These are phyloP conservation scores for Heptranchias perlo DNA, from an alignment of 2,113 vertebrate species.

Conservation along the genomic window DNA sequence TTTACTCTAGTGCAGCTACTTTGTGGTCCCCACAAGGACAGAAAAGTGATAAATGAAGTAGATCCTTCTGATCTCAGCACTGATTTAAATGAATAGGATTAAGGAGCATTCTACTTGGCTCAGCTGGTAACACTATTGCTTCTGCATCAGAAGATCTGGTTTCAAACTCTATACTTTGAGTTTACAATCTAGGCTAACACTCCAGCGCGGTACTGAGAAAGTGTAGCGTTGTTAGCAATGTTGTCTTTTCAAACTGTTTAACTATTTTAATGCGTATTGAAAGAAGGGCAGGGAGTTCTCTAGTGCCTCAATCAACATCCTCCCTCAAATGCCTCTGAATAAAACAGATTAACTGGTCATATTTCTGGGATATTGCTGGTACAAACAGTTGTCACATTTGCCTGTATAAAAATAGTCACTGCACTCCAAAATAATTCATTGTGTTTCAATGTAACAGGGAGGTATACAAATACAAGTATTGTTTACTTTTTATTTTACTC, in stretches of 20 bases:
- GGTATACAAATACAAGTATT: background rate
- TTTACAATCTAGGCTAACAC: background rate
- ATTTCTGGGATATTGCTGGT: background rate
- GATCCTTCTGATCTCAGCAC: background rate
- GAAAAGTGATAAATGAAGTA: background rate
- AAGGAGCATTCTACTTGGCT: background rate
- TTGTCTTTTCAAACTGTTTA: background rate
- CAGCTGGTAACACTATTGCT: background rate
- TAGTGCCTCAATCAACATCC: background rate
- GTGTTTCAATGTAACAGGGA: background rate
- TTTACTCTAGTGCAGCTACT: background rate
- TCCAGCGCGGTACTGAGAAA: background rate
- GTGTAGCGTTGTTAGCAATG: background rate
- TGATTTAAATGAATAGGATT: background rate
- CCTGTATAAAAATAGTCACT: background rate
- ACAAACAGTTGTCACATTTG: background rate
- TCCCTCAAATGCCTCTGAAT: background rate
- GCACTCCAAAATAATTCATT: background rate
- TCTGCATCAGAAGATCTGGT: background rate
- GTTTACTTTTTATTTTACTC: background rate
- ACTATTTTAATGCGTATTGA: background rate
- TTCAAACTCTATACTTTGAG: background rate
- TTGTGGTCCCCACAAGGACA: background rate
- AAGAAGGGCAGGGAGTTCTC: background rate
- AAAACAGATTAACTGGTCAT: background rate